A percentile compares a stretch with the other conserved stretches of the same genome.
Conservation (phyloP, 1,140 invertebrate species). For the Sitobion miscanthi region DNA sequence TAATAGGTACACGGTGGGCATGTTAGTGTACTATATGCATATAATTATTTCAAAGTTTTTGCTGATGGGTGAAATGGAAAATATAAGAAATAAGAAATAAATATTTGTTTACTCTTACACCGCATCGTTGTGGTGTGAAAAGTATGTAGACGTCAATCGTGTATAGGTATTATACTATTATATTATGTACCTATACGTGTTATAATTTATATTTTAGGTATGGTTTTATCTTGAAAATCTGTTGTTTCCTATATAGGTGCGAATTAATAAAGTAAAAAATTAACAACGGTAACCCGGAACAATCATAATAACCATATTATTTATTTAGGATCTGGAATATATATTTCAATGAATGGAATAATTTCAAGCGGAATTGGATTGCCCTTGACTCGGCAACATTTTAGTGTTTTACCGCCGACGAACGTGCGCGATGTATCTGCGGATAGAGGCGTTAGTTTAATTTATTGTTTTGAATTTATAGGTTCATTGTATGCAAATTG, state of each 20-base stretch:
- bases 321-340: neutral
- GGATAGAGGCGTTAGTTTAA: neutral
- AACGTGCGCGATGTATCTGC: neutral
- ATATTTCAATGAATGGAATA: neutral
- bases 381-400: slow-evolving; percentile 29
- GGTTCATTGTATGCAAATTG: slow-evolving; percentile 27
- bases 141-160: neutral
- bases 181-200: too few species aligned
- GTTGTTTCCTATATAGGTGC: neutral
- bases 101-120: neutral
- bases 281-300: slow-evolving; percentile 32
- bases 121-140: neutral
- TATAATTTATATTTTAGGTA: neutral
- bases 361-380: slow-evolving; percentile 21
- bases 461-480: neutral
- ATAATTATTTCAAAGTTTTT: neutral
- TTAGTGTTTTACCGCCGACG: neutral
- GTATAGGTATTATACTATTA: neutral
- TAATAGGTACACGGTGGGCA: too few species aligned
- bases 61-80: neutral
- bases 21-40: too few species aligned
- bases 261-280: neutral
- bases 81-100: neutral
- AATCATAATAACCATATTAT: neutral
- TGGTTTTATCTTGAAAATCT: neutral